Conservation (phyloP, 2,797 vertebrate species). For the Falco peregrinus region DNA sequence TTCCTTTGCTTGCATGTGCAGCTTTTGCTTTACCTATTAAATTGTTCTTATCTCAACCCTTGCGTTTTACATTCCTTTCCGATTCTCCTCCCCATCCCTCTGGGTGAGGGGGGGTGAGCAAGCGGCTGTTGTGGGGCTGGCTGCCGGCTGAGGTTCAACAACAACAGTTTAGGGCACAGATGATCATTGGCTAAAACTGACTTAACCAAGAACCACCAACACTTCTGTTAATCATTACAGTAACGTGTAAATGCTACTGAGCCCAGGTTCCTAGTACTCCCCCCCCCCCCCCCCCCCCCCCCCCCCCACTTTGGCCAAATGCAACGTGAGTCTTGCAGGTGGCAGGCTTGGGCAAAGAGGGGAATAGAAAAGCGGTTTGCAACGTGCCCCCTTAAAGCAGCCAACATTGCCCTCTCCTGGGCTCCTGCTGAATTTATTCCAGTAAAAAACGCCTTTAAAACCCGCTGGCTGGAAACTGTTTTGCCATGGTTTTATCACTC, state of each 20-base stretch:
- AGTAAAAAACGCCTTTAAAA: not conserved
- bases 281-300: too few species aligned
- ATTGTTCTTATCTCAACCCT: too few species aligned
- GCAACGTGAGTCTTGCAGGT: rapidly evolving
- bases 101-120: too few species aligned
- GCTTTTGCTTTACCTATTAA: too few species aligned
- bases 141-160: too few species aligned
- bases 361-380: rapidly evolving
- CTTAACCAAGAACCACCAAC: not conserved
- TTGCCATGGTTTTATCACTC: not conserved
- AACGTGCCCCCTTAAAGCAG: not conserved
- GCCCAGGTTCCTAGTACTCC: not conserved
- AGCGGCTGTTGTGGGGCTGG: too few species aligned
- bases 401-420: conserved; percentile 58
- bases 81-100: too few species aligned
- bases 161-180: too few species aligned
- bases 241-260: rapidly evolving
- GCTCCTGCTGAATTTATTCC: not conserved
- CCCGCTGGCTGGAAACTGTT: not conserved
- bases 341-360: rapidly evolving
- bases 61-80: too few species aligned
- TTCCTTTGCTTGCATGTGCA: too few species aligned
- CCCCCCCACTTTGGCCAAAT: not conserved
- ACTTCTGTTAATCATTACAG: not conserved
- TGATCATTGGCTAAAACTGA: not conserved